phyloP scores from a whole-genome alignment of 2,797 vertebrate species.

The Paedocypris micromegethes region DNA sequence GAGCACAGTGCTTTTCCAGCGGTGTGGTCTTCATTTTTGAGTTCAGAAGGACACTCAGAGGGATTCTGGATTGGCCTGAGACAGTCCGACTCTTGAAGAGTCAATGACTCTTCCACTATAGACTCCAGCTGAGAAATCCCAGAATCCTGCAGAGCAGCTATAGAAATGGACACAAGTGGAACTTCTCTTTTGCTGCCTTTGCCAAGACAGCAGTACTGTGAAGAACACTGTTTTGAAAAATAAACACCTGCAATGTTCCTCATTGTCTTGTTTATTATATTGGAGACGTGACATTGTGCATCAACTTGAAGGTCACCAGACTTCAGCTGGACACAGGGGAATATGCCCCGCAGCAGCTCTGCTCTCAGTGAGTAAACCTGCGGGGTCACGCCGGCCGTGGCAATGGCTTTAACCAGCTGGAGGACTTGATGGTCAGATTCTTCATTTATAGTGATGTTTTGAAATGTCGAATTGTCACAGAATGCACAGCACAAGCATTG shows the following conservation, averaged over 20 bases:
- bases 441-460: background rate
- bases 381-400: background rate
- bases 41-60: background rate
- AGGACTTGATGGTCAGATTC: background rate
- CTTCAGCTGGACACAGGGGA: slow-evolving; percentile 7
- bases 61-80: background rate
- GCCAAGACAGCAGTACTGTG: slow-evolving; percentile 3
- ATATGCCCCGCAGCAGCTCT: slow-evolving; percentile 11
- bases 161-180: background rate
- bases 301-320: slow-evolving; percentile 5
- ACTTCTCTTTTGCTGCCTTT: background rate
- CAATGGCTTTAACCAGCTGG: slow-evolving; percentile 16
- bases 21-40: background rate
- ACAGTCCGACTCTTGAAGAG: background rate
- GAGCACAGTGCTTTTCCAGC: background rate
- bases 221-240: slow-evolving; percentile 12
- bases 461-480: background rate
- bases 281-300: slow-evolving; percentile 9
- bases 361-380: slow-evolving; percentile 10
- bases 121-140: background rate
- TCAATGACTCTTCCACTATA: background rate
- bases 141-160: background rate
- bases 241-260: background rate
- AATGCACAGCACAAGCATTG: slow-evolving; percentile 20
- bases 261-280: background rate